A percentile compares a stretch with the other conserved stretches of the same genome.
phyloP scores from a whole-genome alignment of 2,888 invertebrate genomes.

The Pharmacophagus antenor region DNA sequence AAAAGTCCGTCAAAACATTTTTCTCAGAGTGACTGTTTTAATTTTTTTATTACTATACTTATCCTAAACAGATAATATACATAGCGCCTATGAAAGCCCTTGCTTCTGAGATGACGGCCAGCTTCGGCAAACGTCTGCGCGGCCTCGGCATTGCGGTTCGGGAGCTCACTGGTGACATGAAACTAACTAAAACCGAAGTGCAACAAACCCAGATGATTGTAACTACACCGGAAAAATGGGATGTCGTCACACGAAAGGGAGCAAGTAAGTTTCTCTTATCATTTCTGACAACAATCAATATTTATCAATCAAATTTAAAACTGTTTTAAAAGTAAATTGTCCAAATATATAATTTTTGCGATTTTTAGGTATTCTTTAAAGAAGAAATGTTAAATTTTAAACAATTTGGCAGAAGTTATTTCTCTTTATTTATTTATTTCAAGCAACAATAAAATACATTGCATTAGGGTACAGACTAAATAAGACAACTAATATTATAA shows the following conservation, averaged over 20 bases:
- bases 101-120: constrained; percentile 98
- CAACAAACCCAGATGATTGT: constrained; percentile 98
- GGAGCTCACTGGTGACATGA: constrained; percentile 99
- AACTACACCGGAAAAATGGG: constrained; percentile 99
- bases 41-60: background rate
- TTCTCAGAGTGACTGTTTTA: too few species aligned
- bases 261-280: constrained; percentile 76
- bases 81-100: constrained; percentile 99
- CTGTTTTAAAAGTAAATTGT: too few species aligned
- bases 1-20: too few species aligned
- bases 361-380: too few species aligned
- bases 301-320: too few species aligned
- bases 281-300: background rate
- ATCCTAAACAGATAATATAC: constrained; percentile 91
- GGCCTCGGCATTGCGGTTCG: constrained; percentile 90
- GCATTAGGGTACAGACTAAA: too few species aligned
- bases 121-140: constrained; percentile 90
- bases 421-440: too few species aligned
- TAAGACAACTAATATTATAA: too few species aligned
- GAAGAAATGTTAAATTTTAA: too few species aligned
- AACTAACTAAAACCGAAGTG: constrained; percentile 95
- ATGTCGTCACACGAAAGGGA: constrained; percentile 98
- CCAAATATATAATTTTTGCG: too few species aligned
- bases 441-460: too few species aligned
- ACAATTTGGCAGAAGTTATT: too few species aligned